Evolutionary conservation across 1,140 invertebrate genomes (phyloP).

Genomic region (Portunus trituberculatus): DNA sequence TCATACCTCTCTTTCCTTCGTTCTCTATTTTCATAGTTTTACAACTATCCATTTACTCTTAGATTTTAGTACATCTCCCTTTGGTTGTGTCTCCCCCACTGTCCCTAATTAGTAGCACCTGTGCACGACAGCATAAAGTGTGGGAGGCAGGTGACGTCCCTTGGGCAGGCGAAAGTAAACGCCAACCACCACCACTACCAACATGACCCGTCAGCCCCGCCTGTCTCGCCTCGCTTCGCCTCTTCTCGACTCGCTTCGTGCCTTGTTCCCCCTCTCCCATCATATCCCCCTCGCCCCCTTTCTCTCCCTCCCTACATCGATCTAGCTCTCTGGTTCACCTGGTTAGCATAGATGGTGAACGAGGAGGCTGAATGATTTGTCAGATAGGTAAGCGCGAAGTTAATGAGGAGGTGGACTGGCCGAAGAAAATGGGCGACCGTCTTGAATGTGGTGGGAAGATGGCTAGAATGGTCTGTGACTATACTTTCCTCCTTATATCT

Average conservation of each 20-base stretch:
- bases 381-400: too few species aligned
- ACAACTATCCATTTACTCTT: too few species aligned
- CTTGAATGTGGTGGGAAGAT: too few species aligned
- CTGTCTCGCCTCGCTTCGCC: neutral
- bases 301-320: neutral
- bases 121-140: neutral
- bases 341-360: too few species aligned
- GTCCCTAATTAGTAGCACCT: neutral
- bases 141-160: neutral
- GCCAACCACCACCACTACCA: neutral
- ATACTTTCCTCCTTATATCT: too few species aligned
- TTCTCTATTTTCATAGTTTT: too few species aligned
- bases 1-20: too few species aligned
- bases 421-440: too few species aligned
- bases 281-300: neutral
- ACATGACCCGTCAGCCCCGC: neutral
- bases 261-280: neutral
- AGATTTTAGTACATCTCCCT: neutral
- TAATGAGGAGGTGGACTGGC: too few species aligned
- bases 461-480: too few species aligned
- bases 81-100: neutral
- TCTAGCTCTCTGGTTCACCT: too few species aligned
- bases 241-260: neutral
- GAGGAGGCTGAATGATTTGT: too few species aligned
- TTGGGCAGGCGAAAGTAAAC: neutral